A percentile compares a stretch with the other conserved stretches of the same genome.
These are phyloP conservation scores for Lutjanus argentimaculatus DNA, from an alignment of 2,797 vertebrate genomes.

Conservation along the genomic window DNA sequence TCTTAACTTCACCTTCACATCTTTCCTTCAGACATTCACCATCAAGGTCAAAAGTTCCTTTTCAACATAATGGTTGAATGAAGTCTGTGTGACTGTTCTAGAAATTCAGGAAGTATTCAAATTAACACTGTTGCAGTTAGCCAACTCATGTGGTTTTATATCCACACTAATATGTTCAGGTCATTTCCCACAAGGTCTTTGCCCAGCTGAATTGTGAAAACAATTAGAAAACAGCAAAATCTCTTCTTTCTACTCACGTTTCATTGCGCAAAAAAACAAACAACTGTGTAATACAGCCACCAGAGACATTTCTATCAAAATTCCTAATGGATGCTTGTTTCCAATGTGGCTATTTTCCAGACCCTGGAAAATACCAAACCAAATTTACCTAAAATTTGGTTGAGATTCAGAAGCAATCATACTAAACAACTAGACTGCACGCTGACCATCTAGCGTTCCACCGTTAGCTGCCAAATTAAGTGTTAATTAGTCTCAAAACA, in stretches of 20 bases:
- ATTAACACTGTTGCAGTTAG: slow-evolving; percentile 17
- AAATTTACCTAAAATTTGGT: not conserved
- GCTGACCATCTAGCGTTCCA: slow-evolving; percentile 7
- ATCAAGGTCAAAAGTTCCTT: slow-evolving; percentile 7
- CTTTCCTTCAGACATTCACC: not conserved
- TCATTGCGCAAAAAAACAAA: not conserved
- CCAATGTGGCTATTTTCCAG: not conserved
- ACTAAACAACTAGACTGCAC: not conserved
- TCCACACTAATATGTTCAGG: not conserved
- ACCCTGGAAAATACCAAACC: not conserved
- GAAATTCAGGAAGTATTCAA: not conserved
- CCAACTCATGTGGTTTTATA: not conserved
- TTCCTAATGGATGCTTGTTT: not conserved
- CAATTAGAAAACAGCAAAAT: not conserved
- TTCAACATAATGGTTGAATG: not conserved
- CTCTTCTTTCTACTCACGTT: not conserved
- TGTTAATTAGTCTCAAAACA: slow-evolving; percentile 39
- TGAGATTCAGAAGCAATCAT: not conserved
- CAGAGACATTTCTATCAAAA: not conserved
- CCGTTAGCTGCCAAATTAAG: slow-evolving; percentile 39
- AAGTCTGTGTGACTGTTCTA: not conserved
- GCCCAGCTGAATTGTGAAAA: slow-evolving; percentile 1
- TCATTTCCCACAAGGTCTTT: not conserved
- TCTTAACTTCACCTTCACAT: not conserved
- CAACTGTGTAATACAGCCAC: not conserved